Percentiles rank a stretch among this genome's conserved stretches.
Conservation (phyloP, 2,113 vertebrate genomes). For the Neogobius melanostomus region DNA sequence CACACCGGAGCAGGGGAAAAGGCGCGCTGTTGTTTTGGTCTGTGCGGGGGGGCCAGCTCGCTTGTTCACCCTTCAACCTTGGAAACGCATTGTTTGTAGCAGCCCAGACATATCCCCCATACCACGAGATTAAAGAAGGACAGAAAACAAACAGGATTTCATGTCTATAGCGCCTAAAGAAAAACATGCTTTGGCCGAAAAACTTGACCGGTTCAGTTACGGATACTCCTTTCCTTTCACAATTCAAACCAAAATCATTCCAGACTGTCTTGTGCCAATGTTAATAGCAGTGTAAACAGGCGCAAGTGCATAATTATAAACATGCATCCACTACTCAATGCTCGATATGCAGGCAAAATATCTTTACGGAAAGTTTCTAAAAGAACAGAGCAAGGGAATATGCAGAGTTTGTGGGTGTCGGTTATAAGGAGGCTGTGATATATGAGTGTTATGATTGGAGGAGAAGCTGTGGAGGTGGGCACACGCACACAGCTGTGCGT, state of each 20-base stretch:
- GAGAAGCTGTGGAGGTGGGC: constrained; percentile 4
- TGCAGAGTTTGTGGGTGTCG: not conserved
- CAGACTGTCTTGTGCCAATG: too few species aligned
- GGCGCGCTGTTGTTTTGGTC: constrained; percentile 9
- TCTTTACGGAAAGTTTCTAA: not conserved
- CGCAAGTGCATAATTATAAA: too few species aligned
- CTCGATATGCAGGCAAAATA: too few species aligned
- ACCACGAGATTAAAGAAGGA: constrained; percentile 29
- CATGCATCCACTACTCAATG: too few species aligned
- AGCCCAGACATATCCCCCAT: constrained; percentile 27
- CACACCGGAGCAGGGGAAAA: constrained; percentile 5
- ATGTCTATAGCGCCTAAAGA: too few species aligned
- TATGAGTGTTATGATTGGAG: constrained; percentile 24
- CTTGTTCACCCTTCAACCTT: constrained; percentile 53
- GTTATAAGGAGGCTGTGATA: not conserved
- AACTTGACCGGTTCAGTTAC: too few species aligned
- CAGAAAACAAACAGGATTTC: constrained; percentile 14
- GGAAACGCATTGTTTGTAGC: constrained; percentile 34
- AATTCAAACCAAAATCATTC: too few species aligned
- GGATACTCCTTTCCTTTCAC: too few species aligned
- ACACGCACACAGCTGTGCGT: constrained; percentile 8
- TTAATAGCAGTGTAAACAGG: too few species aligned
- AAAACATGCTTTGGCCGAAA: too few species aligned
- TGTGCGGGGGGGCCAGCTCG: constrained; percentile 29
- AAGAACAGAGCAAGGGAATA: not conserved